These are phyloP conservation scores for Edolisoma coerulescens DNA, from an alignment of 2,113 vertebrate species.

Conservation along the genomic window DNA sequence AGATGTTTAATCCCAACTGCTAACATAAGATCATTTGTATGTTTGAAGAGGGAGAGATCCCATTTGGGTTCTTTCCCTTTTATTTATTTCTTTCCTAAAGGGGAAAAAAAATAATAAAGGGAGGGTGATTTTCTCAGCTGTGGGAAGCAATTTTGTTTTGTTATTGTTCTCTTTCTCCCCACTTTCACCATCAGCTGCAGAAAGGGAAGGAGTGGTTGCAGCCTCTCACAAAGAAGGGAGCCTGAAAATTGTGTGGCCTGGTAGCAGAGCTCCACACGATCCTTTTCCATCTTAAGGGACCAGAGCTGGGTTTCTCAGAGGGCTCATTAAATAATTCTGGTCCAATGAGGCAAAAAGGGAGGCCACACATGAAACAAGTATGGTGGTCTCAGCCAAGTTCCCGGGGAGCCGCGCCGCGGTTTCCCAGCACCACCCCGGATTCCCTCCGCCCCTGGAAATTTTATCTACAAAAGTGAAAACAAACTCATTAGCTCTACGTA, in stretches of 20 bases:
- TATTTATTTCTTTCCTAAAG: conserved; percentile 80
- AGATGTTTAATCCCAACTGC: conserved; percentile 97
- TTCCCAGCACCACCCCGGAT: conserved; percentile 73
- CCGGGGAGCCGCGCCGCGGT: conserved; percentile 21
- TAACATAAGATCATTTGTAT: conserved; percentile 91
- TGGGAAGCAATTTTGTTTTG: conserved; percentile 49
- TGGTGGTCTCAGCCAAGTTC: conserved; percentile 74
- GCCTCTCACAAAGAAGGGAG: conserved; percentile 25
- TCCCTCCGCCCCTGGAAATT: conserved; percentile 63
- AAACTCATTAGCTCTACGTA: conserved; percentile 66
- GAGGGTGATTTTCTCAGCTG: conserved; percentile 70
- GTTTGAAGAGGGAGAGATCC: conserved; percentile 85
- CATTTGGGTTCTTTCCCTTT: conserved; percentile 80
- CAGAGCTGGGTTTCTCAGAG: conserved; percentile 59
- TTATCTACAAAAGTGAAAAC: conserved; percentile 70
- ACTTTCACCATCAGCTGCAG: conserved; percentile 64
- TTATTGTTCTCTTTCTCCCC: conserved; percentile 58
- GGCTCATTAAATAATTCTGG: conserved; percentile 69
- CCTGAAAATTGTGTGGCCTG: conserved; percentile 72
- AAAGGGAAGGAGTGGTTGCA: conserved; percentile 37
- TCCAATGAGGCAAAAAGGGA: conserved; percentile 71
- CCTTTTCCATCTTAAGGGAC: conserved; percentile 64
- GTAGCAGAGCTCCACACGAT: neutral
- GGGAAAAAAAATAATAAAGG: conserved; percentile 54
- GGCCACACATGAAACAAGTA: conserved; percentile 75